Evolutionary conservation across 2,888 invertebrate species (phyloP).

Genomic region (Brachylomia viminalis): DNA sequence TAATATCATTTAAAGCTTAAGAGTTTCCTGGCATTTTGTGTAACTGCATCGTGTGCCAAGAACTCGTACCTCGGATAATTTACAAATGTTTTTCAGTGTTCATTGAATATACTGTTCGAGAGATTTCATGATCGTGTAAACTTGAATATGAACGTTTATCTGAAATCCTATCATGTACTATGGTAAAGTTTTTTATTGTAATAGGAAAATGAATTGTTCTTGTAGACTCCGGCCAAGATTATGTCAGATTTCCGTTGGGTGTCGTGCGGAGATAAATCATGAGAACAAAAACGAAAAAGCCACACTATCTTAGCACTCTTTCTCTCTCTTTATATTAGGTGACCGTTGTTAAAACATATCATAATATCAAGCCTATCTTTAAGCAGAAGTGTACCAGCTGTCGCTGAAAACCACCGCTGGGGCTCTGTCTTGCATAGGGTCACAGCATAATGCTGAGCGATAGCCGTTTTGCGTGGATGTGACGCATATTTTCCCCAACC

Average conservation of each 20-base stretch:
- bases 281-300: conserved; percentile 22
- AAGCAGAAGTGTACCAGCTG: no score
- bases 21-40: conserved; percentile 26
- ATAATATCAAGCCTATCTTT: not conserved
- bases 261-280: conserved; percentile 14
- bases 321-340: not conserved
- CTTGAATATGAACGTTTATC: conserved; percentile 51
- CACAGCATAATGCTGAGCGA: no score
- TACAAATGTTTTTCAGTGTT: conserved; percentile 55
- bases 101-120: conserved; percentile 53
- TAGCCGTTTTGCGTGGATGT: no score
- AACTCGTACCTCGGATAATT: conserved; percentile 44
- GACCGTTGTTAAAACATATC: not conserved
- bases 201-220: conserved; percentile 43
- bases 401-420: no score
- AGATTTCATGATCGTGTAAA: conserved; percentile 57
- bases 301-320: not conserved
- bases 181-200: conserved; percentile 37
- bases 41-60: conserved; percentile 58
- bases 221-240: conserved; percentile 32
- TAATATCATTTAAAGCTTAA: conserved; percentile 24
- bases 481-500: no score
- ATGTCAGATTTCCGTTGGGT: conserved; percentile 32
- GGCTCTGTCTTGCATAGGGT: no score
- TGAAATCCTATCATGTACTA: conserved; percentile 43